Percentiles rank a stretch among this genome's conserved stretches.
These are phyloP conservation scores for Euura lappo DNA, from an alignment of 1,140 invertebrate genomes.

Conservation along the genomic window DNA sequence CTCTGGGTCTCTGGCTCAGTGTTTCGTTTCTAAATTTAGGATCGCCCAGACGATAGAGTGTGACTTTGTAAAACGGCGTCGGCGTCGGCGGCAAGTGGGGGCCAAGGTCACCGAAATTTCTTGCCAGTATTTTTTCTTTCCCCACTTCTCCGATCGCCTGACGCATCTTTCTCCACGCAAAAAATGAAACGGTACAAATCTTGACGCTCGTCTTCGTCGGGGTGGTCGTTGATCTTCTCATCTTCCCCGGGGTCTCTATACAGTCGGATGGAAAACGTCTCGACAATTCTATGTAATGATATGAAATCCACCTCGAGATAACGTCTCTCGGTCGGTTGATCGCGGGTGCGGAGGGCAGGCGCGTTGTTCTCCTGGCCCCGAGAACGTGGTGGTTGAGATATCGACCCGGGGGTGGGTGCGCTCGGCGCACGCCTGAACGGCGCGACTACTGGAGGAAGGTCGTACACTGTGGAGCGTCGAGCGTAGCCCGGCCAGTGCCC, in stretches of 20 bases:
- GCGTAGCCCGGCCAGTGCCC: slow-evolving; percentile 58
- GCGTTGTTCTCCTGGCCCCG: slow-evolving; percentile 22
- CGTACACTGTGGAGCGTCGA: slow-evolving; percentile 31
- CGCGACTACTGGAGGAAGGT: slow-evolving; percentile 20
- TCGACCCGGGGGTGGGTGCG: slow-evolving; percentile 51
- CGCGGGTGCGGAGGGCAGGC: slow-evolving; percentile 19
- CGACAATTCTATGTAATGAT: no score
- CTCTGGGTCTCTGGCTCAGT: no score
- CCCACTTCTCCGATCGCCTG: not conserved
- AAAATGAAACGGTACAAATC: no score
- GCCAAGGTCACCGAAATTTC: not conserved
- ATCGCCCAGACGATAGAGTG: not conserved
- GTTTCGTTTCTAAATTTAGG: not conserved
- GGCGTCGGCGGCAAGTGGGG: not conserved
- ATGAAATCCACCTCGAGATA: not conserved
- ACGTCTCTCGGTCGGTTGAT: not conserved
- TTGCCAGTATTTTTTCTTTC: not conserved
- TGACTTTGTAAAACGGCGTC: not conserved
- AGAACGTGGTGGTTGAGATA: slow-evolving; percentile 46
- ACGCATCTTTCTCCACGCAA: not conserved
- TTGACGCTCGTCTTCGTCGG: not conserved
- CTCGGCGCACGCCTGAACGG: slow-evolving; percentile 49
- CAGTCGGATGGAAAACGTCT: no score
- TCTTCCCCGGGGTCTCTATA: no score
- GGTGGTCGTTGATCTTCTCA: not conserved